Evolutionary conservation across 2,888 invertebrate species (phyloP).

Genomic region (Heliconius charithonia): DNA sequence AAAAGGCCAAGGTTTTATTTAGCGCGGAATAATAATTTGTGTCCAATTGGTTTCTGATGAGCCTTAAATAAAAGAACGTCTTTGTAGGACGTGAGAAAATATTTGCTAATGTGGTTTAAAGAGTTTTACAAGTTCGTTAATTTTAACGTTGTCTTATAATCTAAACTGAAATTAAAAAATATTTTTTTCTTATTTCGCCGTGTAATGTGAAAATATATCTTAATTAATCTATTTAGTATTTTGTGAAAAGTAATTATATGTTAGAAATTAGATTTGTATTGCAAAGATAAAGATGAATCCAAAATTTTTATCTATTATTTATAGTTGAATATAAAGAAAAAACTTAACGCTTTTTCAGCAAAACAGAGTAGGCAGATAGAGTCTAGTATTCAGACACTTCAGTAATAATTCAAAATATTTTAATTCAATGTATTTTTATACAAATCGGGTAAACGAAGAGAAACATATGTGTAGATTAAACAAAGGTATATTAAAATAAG

Average conservation of each 20-base stretch:
- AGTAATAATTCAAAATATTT: too few relatives aligned
- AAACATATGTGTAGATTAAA: neutral
- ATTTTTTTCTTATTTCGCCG: neutral
- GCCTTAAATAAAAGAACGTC: constrained; percentile 58
- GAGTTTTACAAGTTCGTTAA: constrained; percentile 6
- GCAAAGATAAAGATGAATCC: neutral
- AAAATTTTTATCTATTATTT: neutral
- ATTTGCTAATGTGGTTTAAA: constrained; percentile 24
- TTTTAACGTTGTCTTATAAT: neutral
- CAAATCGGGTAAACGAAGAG: too few relatives aligned
- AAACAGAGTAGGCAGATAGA: too few relatives aligned
- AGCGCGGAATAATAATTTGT: constrained; percentile 70
- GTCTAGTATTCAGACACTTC: neutral
- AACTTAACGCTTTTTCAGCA: too few relatives aligned
- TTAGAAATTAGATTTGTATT: neutral
- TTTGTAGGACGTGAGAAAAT: constrained; percentile 49
- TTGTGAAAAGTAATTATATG: neutral
- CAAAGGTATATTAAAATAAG: neutral
- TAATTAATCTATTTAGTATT: neutral
- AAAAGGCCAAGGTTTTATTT: constrained; percentile 78
- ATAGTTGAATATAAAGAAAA: too few relatives aligned
- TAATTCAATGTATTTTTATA: too few relatives aligned
- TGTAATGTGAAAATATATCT: neutral
- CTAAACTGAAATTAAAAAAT: neutral
- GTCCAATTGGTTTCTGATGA: constrained; percentile 75